A percentile compares a stretch with the other conserved stretches of the same genome.
Evolutionary conservation across 2,888 invertebrate genomes (phyloP).

Genomic region (Odontomyia ornata): DNA sequence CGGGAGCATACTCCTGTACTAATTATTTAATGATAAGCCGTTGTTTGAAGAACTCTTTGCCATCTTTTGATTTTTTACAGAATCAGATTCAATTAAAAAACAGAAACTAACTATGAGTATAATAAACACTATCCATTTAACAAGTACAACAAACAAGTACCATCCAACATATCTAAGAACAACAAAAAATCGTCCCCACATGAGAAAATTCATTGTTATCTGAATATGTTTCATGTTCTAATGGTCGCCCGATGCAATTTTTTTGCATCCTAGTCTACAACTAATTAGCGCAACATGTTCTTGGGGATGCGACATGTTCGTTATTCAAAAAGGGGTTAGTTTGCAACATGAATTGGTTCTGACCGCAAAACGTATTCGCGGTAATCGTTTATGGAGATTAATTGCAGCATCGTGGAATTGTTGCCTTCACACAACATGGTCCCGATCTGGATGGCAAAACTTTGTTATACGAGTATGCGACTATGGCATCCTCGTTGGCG

Average conservation of each 20-base stretch:
- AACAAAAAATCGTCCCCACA: too few relatives aligned
- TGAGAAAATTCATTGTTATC: background rate
- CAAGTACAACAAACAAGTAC: too few relatives aligned
- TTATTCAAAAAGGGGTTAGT: slow-evolving; percentile 37
- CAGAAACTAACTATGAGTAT: too few relatives aligned
- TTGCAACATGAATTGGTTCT: slow-evolving; percentile 43
- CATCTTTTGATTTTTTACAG: too few relatives aligned
- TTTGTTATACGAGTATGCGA: too few relatives aligned
- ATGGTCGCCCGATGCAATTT: slow-evolving; percentile 19
- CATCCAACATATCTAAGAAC: too few relatives aligned
- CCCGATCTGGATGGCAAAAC: background rate
- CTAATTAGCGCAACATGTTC: slow-evolving; percentile 49
- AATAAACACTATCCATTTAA: too few relatives aligned
- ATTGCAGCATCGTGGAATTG: slow-evolving; percentile 46
- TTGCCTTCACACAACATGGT: slow-evolving; percentile 44
- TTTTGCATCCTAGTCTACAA: slow-evolving; percentile 8
- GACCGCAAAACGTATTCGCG: slow-evolving; percentile 50
- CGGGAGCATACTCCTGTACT: too few relatives aligned
- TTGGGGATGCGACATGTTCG: slow-evolving; percentile 43
- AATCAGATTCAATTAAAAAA: too few relatives aligned
- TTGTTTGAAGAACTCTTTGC: too few relatives aligned
- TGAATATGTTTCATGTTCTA: slow-evolving; percentile 36
- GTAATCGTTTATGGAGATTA: slow-evolving; percentile 52
- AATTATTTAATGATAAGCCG: too few relatives aligned
- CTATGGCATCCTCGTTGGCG: background rate